Conservation (phyloP, 2,888 invertebrate species). For the Reticulitermes lucifugus region DNA sequence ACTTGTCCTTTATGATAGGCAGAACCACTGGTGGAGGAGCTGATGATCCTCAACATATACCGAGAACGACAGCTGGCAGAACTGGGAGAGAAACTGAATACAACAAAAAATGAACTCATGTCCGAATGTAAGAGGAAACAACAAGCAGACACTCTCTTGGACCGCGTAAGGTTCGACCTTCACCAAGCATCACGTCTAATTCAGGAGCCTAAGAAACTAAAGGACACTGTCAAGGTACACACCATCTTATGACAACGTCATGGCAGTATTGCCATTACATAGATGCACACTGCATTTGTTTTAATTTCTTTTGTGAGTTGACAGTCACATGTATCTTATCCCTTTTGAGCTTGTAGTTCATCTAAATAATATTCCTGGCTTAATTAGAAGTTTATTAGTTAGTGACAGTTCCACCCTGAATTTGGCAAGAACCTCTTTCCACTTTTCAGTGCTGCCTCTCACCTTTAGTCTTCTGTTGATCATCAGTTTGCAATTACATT, state of each 20-base stretch:
- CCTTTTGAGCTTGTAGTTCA: too few relatives aligned
- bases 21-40: constrained; percentile 84
- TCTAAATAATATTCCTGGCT: too few relatives aligned
- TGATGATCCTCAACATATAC: constrained; percentile 78
- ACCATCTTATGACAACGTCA: background rate
- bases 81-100: constrained; percentile 79
- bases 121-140: constrained; percentile 73
- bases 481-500: too few relatives aligned
- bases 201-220: constrained; percentile 77
- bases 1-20: constrained; percentile 63
- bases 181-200: constrained; percentile 82
- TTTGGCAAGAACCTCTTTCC: too few relatives aligned
- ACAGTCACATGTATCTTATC: too few relatives aligned
- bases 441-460: too few relatives aligned
- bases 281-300: too few relatives aligned
- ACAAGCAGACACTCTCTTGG: constrained; percentile 73
- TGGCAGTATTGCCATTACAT: too few relatives aligned
- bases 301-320: too few relatives aligned
- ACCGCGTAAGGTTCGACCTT: constrained; percentile 84
- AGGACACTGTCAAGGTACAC: constrained; percentile 65
- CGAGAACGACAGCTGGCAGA: constrained; percentile 82
- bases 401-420: too few relatives aligned
- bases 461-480: too few relatives aligned
- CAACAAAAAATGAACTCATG: constrained; percentile 78
- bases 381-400: too few relatives aligned